Evolutionary conservation across 1,140 invertebrate species (phyloP).

Genomic region (Nephila pilipes): DNA sequence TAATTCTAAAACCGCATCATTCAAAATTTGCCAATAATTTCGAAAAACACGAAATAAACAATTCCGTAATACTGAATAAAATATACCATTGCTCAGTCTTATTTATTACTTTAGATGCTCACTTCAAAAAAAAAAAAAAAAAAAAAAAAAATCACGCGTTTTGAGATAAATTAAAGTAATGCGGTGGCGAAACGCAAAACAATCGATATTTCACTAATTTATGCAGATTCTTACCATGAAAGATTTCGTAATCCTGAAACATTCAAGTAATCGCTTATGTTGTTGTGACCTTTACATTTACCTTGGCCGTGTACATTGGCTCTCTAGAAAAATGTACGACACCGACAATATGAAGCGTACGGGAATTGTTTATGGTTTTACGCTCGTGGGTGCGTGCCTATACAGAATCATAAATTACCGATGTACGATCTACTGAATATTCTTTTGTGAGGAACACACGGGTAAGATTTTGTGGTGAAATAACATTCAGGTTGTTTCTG

Average conservation of each 20-base stretch:
- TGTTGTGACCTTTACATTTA: conserved; percentile 27
- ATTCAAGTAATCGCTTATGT: not conserved
- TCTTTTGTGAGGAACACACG: not conserved
- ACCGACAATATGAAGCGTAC: not conserved
- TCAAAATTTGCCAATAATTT: not conserved
- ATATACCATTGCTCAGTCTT: not conserved
- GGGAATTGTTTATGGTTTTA: conserved; percentile 45
- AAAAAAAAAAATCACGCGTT: conserved; percentile 3
- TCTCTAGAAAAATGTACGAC: not conserved
- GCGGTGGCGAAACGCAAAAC: not conserved
- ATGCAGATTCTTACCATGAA: not conserved
- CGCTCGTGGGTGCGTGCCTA: not conserved
- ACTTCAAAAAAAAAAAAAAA: no score
- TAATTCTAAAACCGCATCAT: not conserved
- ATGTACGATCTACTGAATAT: not conserved
- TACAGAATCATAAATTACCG: not conserved
- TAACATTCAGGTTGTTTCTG: not conserved
- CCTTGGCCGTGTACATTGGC: conserved; percentile 32
- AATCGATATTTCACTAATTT: not conserved
- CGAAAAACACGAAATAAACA: not conserved
- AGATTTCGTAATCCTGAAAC: not conserved
- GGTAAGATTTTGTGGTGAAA: not conserved
- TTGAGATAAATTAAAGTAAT: not conserved
- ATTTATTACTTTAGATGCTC: not conserved
- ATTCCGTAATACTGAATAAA: not conserved